Percentiles rank a stretch among this genome's conserved stretches.
phyloP scores from a whole-genome alignment of 2,888 invertebrate genomes.

The Diarsia rubi region DNA sequence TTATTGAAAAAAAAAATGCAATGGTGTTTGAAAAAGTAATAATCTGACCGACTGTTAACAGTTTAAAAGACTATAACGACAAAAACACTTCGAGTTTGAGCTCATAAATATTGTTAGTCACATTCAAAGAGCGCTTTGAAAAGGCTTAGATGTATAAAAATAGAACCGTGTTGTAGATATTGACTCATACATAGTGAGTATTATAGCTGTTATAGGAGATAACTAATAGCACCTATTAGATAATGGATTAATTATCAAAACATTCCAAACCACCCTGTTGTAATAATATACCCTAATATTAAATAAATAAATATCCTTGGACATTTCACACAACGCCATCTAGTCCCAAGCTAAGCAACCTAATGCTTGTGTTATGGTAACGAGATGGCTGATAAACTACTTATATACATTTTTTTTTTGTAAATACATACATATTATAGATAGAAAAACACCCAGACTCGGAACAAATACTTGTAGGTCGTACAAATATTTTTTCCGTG shows the following conservation, averaged over 20 bases:
- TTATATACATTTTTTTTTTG: too few relatives aligned
- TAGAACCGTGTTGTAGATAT: background rate
- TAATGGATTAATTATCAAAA: constrained; percentile 53
- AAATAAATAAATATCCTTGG: too few relatives aligned
- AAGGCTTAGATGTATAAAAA: background rate
- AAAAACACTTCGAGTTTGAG: too few relatives aligned
- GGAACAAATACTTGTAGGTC: too few relatives aligned
- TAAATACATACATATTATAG: too few relatives aligned
- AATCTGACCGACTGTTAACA: background rate
- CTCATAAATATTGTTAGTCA: constrained; percentile 5
- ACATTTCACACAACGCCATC: too few relatives aligned
- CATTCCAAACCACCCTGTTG: constrained; percentile 28
- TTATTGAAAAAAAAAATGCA: background rate
- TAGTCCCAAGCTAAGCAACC: too few relatives aligned
- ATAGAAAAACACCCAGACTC: too few relatives aligned
- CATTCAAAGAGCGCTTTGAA: background rate
- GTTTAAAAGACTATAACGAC: background rate
- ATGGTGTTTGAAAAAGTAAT: background rate
- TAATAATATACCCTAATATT: constrained; percentile 41
- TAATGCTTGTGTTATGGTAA: too few relatives aligned
- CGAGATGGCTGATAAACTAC: too few relatives aligned
- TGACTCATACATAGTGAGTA: background rate
- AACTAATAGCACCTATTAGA: constrained; percentile 2
- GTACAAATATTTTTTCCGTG: too few relatives aligned
- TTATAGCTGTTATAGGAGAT: constrained; percentile 1